phyloP scores from a whole-genome alignment of 2,888 invertebrate genomes.

The Lamproptera curius region DNA sequence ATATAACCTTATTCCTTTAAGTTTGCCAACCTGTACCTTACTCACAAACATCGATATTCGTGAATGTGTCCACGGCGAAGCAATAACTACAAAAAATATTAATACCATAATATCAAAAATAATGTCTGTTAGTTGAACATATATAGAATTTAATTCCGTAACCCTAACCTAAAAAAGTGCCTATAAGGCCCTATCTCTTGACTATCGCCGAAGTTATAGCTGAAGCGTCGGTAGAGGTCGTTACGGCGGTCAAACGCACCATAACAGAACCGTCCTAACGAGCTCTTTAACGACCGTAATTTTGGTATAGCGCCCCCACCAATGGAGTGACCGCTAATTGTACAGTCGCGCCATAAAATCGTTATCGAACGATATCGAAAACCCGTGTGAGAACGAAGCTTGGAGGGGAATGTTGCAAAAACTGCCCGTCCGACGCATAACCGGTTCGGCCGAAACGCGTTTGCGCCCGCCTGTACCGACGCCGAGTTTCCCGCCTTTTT shows the following conservation, averaged over 20 bases:
- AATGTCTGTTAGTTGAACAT: too few relatives aligned
- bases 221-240: too few relatives aligned
- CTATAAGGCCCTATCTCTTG: too few relatives aligned
- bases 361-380: conserved; percentile 29
- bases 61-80: too few relatives aligned
- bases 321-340: conserved; percentile 15
- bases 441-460: conserved; percentile 38
- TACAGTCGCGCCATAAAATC: conserved; percentile 15
- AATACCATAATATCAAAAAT: too few relatives aligned
- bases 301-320: conserved; percentile 2
- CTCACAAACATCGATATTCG: too few relatives aligned
- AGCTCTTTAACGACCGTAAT: conserved; percentile 7
- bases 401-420: conserved; percentile 38
- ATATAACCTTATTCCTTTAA: too few relatives aligned
- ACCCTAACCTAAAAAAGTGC: too few relatives aligned
- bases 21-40: too few relatives aligned
- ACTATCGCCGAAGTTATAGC: too few relatives aligned
- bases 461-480: conserved; percentile 3
- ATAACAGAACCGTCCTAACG: background rate
- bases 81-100: too few relatives aligned
- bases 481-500: conserved; percentile 7
- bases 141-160: too few relatives aligned
- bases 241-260: background rate
- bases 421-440: conserved; percentile 30
- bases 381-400: conserved; percentile 33